Evolutionary conservation across 2,888 invertebrate species (phyloP).

Genomic region (Eurytoma californica): DNA sequence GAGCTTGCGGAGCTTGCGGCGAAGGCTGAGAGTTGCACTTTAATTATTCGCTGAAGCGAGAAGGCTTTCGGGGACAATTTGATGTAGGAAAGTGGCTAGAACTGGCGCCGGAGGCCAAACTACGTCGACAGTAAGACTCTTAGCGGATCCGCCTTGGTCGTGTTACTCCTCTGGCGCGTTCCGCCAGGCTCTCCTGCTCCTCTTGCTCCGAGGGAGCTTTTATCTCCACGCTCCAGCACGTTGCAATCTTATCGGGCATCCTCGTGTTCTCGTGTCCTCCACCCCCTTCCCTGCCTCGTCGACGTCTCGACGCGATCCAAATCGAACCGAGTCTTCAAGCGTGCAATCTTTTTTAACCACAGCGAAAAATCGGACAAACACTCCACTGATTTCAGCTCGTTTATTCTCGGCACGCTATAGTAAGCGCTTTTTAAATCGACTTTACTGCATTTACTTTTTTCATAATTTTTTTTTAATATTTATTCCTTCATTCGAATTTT

Average conservation of each 20-base stretch:
- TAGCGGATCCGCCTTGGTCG: constrained; percentile 54
- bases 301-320: constrained; percentile 18
- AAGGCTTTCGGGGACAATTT: constrained; percentile 43
- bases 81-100: constrained; percentile 37
- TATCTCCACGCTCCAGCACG: constrained; percentile 9
- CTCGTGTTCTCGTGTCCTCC: not conserved
- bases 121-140: constrained; percentile 47
- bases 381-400: too few species aligned
- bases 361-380: too few species aligned
- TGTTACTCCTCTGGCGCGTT: constrained; percentile 33
- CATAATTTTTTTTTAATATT: not conserved
- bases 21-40: constrained; percentile 21
- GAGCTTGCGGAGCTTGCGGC: not conserved
- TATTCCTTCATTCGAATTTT: not conserved
- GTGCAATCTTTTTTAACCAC: not conserved
- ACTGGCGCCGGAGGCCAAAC: not conserved
- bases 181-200: not conserved
- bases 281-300: not conserved
- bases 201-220: constrained; percentile 24
- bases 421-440: too few species aligned
- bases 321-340: constrained; percentile 7
- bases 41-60: constrained; percentile 50
- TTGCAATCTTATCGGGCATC: constrained; percentile 36
- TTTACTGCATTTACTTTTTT: too few species aligned
- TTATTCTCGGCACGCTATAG: too few species aligned